Evolutionary conservation across 2,113 vertebrate genomes (phyloP).

Genomic region (Rhizomys pruinosus): DNA sequence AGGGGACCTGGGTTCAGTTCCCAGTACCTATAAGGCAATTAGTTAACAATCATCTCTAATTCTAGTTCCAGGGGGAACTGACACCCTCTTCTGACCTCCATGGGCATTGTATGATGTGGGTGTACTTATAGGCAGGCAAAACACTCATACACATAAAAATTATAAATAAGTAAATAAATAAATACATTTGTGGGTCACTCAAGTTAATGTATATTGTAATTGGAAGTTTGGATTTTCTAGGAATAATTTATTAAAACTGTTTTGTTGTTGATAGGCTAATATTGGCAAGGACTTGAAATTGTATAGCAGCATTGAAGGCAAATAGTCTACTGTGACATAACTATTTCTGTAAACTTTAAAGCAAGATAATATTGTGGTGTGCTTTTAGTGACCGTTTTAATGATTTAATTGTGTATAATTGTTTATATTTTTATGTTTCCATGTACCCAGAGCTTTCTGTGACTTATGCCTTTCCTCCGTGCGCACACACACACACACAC

Average conservation of each 20-base stretch:
- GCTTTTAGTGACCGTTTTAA: background rate
- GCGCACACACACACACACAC: background rate
- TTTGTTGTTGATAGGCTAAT: constrained; percentile 62
- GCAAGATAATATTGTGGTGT: background rate
- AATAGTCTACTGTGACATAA: constrained; percentile 25
- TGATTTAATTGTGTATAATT: too few relatives aligned
- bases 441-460: background rate
- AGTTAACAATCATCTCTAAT: too few relatives aligned
- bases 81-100: too few relatives aligned
- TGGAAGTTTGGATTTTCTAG: background rate
- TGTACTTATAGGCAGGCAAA: too few relatives aligned
- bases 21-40: too few relatives aligned
- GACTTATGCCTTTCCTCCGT: background rate
- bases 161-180: too few relatives aligned
- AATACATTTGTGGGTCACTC: too few relatives aligned
- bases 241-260: background rate
- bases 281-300: constrained; percentile 62
- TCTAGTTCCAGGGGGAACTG: too few relatives aligned
- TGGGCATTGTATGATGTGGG: too few relatives aligned
- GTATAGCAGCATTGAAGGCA: constrained; percentile 8
- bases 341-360: constrained; percentile 29
- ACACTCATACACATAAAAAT: too few relatives aligned
- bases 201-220: background rate
- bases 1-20: too few relatives aligned
- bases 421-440: fast-evolving